Percentiles rank a stretch among this genome's conserved stretches.
Evolutionary conservation across 1,140 invertebrate genomes (phyloP).

Genomic region (Mya arenaria): DNA sequence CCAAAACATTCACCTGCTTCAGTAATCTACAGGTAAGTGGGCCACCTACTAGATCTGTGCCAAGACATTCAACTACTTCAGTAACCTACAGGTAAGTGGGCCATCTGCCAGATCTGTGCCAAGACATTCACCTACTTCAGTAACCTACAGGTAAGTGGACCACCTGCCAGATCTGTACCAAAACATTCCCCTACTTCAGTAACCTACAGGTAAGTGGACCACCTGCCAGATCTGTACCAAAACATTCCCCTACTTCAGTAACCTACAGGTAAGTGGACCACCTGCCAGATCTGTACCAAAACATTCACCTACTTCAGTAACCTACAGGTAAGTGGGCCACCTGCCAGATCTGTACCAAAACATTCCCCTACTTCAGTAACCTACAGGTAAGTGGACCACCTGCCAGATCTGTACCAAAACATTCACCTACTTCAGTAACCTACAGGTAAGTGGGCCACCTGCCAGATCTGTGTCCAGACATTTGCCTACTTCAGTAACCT

Average conservation of each 20-base stretch:
- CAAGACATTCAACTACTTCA: conserved; percentile 47
- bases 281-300: conserved; percentile 39
- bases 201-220: background rate
- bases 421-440: too few species aligned
- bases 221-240: conserved; percentile 52
- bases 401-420: too few species aligned
- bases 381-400: too few species aligned
- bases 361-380: too few species aligned
- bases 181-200: background rate
- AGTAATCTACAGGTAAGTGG: background rate
- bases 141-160: conserved; percentile 5
- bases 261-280: conserved; percentile 46
- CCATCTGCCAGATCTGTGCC: too few species aligned
- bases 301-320: conserved; percentile 47
- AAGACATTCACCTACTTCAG: conserved; percentile 25
- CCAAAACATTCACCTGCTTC: background rate
- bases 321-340: conserved; percentile 44
- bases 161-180: background rate
- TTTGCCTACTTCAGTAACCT: too few species aligned
- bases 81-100: conserved; percentile 41
- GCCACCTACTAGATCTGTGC: too few species aligned
- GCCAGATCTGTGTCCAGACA: too few species aligned
- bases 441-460: too few species aligned
- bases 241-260: conserved; percentile 47
- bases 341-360: too few species aligned